Base-by-base conservation (phyloP, 2,888 invertebrate species). In the Elmis aenea region DNA sequence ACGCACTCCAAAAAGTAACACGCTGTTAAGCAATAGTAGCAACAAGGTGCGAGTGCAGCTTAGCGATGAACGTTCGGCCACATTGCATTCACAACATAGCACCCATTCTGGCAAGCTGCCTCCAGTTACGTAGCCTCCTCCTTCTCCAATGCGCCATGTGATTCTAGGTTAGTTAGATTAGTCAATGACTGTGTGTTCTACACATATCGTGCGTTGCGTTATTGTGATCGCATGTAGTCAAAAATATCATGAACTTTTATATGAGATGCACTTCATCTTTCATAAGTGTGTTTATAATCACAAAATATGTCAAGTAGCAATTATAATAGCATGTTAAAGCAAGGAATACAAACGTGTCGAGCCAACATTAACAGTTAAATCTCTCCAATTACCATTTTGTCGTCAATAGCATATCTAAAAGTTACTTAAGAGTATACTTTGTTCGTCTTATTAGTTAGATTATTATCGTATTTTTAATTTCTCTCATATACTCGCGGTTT, bases 31-130 rank as follows among this genome's bases (percentile, higher is more conserved):
- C 44, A 55, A 69, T 69, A 51, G 55, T 46, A 57, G 70, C 70
- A 62, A 71, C 70, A 63, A 61, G 49, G 57, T 63, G 30, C 56
- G 65, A 33, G 61, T 64, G 41, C 64, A 64, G 43, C 52, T 67
- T 27, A 62, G 56, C 41, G 67, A 68, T 37, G 68, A 67, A 39
- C 55, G 67, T 31, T 61, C 68, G 13, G 64, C 64, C 27, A 67
- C 67, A 9, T 52, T 67, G 31, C 58, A 61, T 37, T 62, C 62
- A 25, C 57, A 61, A 41, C 62, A 62, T 37, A 61, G 59, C 43
- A 60, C 60, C 46, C 68, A 68, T 53, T 67, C 67, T 33, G 64
- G 64, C 34, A 66, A 66, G 46, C 50, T 67, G 51, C 67, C 67
- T 22, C 64, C 64, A 31, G 64, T 67, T 48, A 65, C 66, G 64